Evolutionary conservation across 2,797 vertebrate genomes (phyloP).

Genomic region (Sebastes trivittatus): DNA sequence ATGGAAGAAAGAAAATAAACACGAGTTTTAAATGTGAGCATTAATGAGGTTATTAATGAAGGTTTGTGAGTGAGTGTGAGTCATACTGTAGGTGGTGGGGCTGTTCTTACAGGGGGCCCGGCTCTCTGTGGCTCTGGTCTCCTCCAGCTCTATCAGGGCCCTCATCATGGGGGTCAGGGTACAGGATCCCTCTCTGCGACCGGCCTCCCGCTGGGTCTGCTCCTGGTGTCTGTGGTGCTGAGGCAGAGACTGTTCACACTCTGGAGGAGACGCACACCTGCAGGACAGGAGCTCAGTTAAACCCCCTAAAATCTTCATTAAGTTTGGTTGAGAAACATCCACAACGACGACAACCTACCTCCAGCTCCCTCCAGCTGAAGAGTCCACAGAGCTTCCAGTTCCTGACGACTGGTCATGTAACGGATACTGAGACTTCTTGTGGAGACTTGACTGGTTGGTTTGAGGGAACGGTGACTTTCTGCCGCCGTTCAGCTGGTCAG

Average conservation of each 20-base stretch:
- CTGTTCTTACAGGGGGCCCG: constrained; percentile 83
- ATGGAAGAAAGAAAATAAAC: background rate
- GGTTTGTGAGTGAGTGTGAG: background rate
- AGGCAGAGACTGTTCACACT: constrained; percentile 80
- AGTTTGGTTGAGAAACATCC: background rate
- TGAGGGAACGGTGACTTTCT: constrained; percentile 37
- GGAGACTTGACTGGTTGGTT: constrained; percentile 38
- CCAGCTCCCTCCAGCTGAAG: constrained; percentile 61
- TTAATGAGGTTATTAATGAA: too few species aligned
- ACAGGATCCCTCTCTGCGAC: constrained; percentile 69
- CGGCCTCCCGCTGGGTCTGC: constrained; percentile 47
- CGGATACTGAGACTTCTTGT: constrained; percentile 78
- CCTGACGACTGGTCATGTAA: constrained; percentile 81
- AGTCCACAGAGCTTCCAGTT: constrained; percentile 76
- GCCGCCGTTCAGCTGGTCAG: constrained; percentile 32
- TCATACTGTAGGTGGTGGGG: constrained; percentile 52
- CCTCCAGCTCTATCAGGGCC: constrained; percentile 91
- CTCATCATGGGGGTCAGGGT: constrained; percentile 88
- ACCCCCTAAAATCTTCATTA: background rate
- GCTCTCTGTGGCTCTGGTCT: constrained; percentile 87
- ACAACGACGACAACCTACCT: constrained; percentile 41
- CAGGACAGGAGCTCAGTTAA: constrained; percentile 24
- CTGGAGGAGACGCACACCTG: constrained; percentile 83
- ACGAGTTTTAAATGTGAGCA: background rate
- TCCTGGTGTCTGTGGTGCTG: constrained; percentile 49